Conservation (phyloP, 2,797 vertebrate species). For the Rhinophrynus dorsalis region DNA sequence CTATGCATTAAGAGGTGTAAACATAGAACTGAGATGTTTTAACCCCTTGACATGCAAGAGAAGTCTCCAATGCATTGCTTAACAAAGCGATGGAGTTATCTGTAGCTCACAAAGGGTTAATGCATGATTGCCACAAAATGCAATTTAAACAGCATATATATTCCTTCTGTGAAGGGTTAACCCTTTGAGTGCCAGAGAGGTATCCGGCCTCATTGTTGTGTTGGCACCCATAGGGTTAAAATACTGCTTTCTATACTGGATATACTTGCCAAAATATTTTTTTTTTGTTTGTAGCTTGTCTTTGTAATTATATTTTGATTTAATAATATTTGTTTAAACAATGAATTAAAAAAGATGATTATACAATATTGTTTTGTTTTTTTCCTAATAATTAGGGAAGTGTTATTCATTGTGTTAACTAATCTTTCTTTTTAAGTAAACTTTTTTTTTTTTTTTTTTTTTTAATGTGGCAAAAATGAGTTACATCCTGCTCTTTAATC, state of each 20-base stretch:
- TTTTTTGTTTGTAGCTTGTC: conserved; percentile 23
- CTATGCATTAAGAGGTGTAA: not conserved
- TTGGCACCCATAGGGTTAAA: too few species aligned
- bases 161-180: conserved; percentile 65
- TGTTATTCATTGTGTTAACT: too few species aligned
- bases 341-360: conserved; percentile 39
- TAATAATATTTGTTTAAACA: conserved; percentile 58
- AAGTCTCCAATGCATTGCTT: too few species aligned
- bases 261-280: conserved; percentile 48
- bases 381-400: too few species aligned
- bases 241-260: conserved; percentile 36
- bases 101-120: not conserved
- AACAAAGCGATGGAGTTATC: not conserved
- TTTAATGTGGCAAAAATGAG: too few species aligned
- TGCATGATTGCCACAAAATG: not conserved
- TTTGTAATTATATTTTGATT: conserved; percentile 47
- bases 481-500: too few species aligned
- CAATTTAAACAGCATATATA: conserved; percentile 41
- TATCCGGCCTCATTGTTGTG: too few species aligned
- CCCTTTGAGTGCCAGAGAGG: too few species aligned
- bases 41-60: not conserved
- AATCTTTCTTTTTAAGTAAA: too few species aligned
- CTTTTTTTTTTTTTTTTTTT: too few species aligned
- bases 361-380: too few species aligned
- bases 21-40: not conserved